Base-by-base conservation (phyloP, 2,888 invertebrate genomes). In the Beris morrisii region DNA sequence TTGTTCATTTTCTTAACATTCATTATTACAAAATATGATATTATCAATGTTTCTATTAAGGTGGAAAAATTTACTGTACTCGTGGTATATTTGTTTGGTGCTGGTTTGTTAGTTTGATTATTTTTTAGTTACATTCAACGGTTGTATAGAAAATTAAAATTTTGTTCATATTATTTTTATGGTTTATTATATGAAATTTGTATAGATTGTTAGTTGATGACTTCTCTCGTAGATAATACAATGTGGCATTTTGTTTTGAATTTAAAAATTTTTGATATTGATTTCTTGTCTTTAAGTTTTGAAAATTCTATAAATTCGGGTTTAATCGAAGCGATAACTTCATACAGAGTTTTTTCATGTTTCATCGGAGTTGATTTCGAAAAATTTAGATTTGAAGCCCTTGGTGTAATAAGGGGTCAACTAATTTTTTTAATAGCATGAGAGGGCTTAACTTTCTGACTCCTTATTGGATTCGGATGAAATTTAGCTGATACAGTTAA, bases 11-110 rank as follows among this genome's bases (percentile, higher is more conserved):
- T 11, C 22, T 52, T 52, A 15, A 11, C 28, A 5, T 22, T 52
- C 13, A 52, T 15, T 52, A 28, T 28, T 15, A 15, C 28, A 15
- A 22, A 52, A 22, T 52, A 52, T 22, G 15, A 52, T 48, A 48
- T n/a, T 59, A 46, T 30, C 46, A 46, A 31, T 59, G 61, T 61
- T 52, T 61, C 61, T 61, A 50, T 61, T 32, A 38, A 61, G 61
- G 61, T 61, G 61, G 61, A 61, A 50, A 32, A 61, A 52, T 61
- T 61, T 48, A 15, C n/a, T 48, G n/a, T n/a, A 44, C 4, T 13
- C 48, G 15, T 48, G 15, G 48, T 48, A n/a, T 12, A n/a, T 48
- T n/a, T 48, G 6, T 48, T 6, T n/a, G 12, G n/a, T 48, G 48
- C 15, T 13, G 48, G 5, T 13, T 48, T 44, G n/a, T 48, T 48